These are phyloP conservation scores for Phytoseiulus persimilis DNA, from an alignment of 2,888 invertebrate genomes.

Conservation along the genomic window DNA sequence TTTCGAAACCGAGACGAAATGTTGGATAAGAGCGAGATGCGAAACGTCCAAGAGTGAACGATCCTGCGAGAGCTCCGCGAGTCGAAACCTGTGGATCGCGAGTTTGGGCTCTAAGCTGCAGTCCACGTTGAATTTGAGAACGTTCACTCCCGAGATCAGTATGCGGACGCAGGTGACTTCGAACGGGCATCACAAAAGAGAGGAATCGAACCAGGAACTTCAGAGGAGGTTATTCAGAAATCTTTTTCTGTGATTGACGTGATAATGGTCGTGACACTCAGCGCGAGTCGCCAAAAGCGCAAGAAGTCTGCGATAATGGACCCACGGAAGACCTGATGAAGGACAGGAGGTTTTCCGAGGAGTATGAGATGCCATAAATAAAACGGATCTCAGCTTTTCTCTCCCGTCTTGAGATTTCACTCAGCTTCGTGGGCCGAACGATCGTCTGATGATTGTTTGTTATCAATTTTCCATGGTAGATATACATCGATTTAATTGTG, in stretches of 20 bases:
- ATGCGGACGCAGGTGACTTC: neutral
- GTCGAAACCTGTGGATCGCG: no score
- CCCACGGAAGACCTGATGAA: neutral
- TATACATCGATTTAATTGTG: neutral
- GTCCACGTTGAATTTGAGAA: no score
- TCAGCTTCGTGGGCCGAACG: neutral
- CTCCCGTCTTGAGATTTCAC: neutral
- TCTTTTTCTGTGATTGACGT: neutral
- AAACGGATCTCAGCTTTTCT: neutral
- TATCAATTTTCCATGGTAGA: neutral
- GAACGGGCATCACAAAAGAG: neutral
- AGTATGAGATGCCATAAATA: neutral
- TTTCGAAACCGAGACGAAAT: no score
- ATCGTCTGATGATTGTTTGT: neutral
- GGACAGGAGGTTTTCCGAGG: neutral
- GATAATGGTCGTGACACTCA: neutral
- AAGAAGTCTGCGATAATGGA: neutral
- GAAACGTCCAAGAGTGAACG: no score
- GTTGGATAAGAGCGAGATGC: no score
- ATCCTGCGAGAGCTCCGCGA: no score
- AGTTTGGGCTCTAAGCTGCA: no score
- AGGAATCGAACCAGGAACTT: neutral
- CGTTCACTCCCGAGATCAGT: no score
- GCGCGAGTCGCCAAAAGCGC: neutral
- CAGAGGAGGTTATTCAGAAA: neutral